These are phyloP conservation scores for Chauna torquata DNA, from an alignment of 2,113 vertebrate genomes.

Conservation along the genomic window DNA sequence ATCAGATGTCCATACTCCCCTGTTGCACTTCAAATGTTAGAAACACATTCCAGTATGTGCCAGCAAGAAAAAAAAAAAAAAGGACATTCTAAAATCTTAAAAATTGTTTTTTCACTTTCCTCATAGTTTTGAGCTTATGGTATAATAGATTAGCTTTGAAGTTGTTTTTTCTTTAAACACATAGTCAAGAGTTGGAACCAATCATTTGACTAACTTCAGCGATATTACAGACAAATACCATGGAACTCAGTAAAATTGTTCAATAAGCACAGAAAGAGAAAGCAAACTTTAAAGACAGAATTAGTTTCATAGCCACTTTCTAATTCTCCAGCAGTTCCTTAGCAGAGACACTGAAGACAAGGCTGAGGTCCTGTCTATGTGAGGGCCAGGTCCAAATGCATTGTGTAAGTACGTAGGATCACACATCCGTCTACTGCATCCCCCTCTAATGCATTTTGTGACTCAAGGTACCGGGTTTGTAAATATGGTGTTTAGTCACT, in stretches of 20 bases:
- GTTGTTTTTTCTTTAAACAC: background rate
- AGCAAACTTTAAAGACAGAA: background rate
- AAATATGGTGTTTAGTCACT: background rate
- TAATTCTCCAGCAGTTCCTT: background rate
- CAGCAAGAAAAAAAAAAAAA: background rate
- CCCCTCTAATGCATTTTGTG: background rate
- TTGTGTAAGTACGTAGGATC: background rate
- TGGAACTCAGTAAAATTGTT: background rate
- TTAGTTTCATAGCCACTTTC: background rate
- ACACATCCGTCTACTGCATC: background rate
- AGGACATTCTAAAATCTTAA: background rate
- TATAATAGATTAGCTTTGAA: background rate
- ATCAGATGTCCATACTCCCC: background rate
- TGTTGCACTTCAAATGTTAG: background rate
- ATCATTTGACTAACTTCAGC: background rate
- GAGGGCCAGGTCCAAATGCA: background rate
- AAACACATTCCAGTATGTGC: background rate
- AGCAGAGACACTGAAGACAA: background rate
- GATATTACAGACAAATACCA: background rate
- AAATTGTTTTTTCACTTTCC: background rate
- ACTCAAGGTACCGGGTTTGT: background rate
- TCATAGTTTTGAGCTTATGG: background rate
- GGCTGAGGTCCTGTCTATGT: background rate
- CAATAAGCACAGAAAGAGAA: background rate
- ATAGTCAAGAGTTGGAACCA: background rate